A percentile compares a stretch with the other conserved stretches of the same genome.
Evolutionary conservation across 2,888 invertebrate genomes (phyloP).

Genomic region (Caenorhabditis japonica): DNA sequence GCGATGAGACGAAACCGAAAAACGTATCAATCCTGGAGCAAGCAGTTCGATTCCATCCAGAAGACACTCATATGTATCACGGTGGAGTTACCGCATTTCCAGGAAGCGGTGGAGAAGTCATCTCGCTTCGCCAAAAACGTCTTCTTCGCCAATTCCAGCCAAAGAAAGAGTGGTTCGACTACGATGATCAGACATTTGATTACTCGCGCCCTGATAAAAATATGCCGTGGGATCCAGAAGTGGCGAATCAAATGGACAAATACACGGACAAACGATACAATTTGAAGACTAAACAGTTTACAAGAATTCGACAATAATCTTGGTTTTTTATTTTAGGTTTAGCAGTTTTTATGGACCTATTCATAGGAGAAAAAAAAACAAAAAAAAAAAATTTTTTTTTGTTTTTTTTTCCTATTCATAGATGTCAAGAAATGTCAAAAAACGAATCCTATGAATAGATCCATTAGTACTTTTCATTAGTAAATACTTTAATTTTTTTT

Average conservation of each 20-base stretch:
- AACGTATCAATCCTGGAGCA: slow-evolving; percentile 72
- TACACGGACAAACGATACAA: slow-evolving; percentile 71
- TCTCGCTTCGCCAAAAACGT: slow-evolving; percentile 72
- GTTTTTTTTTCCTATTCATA: no score
- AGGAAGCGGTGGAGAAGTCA: slow-evolving; percentile 71
- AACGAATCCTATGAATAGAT: no score
- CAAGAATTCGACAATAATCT: slow-evolving; percentile 47
- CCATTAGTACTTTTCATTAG: no score
- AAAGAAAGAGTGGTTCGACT: slow-evolving; percentile 77
- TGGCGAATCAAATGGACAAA: slow-evolving; percentile 74
- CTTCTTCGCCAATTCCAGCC: slow-evolving; percentile 72
- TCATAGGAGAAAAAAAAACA: no score
- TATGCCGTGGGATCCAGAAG: slow-evolving; percentile 76
- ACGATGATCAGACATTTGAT: slow-evolving; percentile 71
- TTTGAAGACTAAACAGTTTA: slow-evolving; percentile 61
- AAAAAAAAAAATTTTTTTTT: no score
- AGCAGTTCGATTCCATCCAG: slow-evolving; percentile 73
- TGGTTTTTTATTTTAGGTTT: background rate
- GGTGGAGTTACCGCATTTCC: slow-evolving; percentile 76
- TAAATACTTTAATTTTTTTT: background rate
- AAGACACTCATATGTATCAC: slow-evolving; percentile 72
- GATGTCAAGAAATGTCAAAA: no score
- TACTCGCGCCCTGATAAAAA: slow-evolving; percentile 64
- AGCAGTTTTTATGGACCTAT: no score
- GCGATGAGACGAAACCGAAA: slow-evolving; percentile 60